phyloP scores from a whole-genome alignment of 2,888 invertebrate species.

The Corythucha ciliata region DNA sequence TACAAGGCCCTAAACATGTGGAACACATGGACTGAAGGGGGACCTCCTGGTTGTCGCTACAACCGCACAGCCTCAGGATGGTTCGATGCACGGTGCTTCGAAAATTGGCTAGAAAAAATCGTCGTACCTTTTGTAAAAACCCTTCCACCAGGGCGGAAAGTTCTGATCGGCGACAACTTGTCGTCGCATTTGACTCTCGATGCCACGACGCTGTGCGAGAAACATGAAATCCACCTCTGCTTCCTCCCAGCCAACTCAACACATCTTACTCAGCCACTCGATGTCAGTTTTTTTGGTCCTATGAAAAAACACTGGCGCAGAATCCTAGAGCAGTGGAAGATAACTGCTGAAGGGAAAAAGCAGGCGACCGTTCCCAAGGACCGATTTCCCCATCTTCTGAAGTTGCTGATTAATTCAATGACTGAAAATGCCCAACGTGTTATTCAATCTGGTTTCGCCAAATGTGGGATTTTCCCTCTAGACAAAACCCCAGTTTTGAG shows the following conservation, averaged over 20 bases:
- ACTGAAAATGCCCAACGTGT: too few species aligned
- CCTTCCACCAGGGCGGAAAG: slow-evolving; percentile 20
- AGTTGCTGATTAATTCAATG: too few species aligned
- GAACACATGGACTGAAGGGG: slow-evolving; percentile 41
- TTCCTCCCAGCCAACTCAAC: not conserved
- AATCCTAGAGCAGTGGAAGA: slow-evolving; percentile 16
- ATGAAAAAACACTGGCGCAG: slow-evolving; percentile 31
- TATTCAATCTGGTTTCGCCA: too few species aligned
- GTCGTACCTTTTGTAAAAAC: slow-evolving; percentile 32
- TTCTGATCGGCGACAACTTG: slow-evolving; percentile 29
- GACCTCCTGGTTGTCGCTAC: slow-evolving; percentile 40
- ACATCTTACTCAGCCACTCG: slow-evolving; percentile 32
- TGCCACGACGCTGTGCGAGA: slow-evolving; percentile 3
- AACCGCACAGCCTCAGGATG: slow-evolving; percentile 41
- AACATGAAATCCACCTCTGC: not conserved
- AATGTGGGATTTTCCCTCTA: too few species aligned
- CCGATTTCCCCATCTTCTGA: slow-evolving; percentile 22
- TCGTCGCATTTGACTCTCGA: slow-evolving; percentile 25
- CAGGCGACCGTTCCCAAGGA: slow-evolving; percentile 23
- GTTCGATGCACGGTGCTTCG: slow-evolving; percentile 39
- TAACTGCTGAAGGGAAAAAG: slow-evolving; percentile 6
- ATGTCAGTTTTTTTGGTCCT: slow-evolving; percentile 33
- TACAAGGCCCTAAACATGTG: slow-evolving; percentile 42
- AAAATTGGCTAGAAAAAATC: slow-evolving; percentile 37
- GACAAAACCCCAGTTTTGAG: not conserved